Conservation (phyloP, 2,888 invertebrate genomes). For the Andrena camellia region DNA sequence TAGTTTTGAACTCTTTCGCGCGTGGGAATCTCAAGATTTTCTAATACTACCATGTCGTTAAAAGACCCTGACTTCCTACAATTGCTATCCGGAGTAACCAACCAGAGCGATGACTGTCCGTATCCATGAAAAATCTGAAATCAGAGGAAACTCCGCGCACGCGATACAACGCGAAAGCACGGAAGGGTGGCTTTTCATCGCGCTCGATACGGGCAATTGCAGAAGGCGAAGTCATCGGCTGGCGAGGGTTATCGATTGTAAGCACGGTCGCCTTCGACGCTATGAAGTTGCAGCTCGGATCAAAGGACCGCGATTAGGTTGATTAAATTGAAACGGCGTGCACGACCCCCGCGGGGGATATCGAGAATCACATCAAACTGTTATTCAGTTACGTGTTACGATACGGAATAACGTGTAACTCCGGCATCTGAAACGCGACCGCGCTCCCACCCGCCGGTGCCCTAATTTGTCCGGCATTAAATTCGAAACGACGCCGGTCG, state of each 20-base stretch:
- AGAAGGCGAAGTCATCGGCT: background rate
- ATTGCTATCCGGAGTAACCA: background rate
- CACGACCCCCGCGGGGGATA: background rate
- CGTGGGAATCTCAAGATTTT: too few relatives aligned
- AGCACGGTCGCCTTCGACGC: background rate
- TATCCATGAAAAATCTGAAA: slow-evolving; percentile 10
- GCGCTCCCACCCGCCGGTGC: background rate
- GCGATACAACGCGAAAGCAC: slow-evolving; percentile 9
- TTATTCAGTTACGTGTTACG: slow-evolving; percentile 25
- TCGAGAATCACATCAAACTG: slow-evolving; percentile 32
- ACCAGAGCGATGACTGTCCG: background rate
- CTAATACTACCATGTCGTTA: too few relatives aligned
- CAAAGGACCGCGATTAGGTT: slow-evolving; percentile 25
- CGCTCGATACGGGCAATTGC: background rate
- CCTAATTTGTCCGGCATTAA: slow-evolving; percentile 31
- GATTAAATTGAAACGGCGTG: slow-evolving; percentile 21
- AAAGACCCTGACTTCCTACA: too few relatives aligned
- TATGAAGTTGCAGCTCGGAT: slow-evolving; percentile 1
- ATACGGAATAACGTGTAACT: slow-evolving; percentile 14
- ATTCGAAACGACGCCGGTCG: background rate
- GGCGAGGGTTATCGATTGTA: slow-evolving; percentile 15
- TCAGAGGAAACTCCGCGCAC: slow-evolving; percentile 3
- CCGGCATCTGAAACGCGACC: background rate
- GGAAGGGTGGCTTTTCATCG: background rate
- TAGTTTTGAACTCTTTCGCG: too few relatives aligned